A percentile compares a stretch with the other conserved stretches of the same genome.
phyloP scores from a whole-genome alignment of 2,797 vertebrate species.

The Phoeniculus purpureus region DNA sequence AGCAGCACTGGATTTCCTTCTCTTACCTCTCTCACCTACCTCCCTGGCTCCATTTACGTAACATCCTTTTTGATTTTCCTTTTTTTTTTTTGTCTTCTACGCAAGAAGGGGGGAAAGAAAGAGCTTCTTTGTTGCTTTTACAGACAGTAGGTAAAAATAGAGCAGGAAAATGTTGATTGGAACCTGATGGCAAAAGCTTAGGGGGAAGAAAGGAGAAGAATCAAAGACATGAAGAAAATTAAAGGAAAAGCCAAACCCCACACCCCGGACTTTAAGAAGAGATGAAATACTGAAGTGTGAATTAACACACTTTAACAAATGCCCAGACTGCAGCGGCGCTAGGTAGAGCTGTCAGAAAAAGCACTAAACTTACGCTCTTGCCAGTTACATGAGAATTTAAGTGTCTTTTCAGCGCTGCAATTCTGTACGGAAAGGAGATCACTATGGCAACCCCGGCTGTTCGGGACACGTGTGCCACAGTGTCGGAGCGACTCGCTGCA shows the following conservation, averaged over 20 bases:
- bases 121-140: conserved; percentile 52
- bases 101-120: not conserved
- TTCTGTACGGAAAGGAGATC: conserved; percentile 11
- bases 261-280: conserved; percentile 19
- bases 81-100: not conserved
- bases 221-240: conserved; percentile 54
- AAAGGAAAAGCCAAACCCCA: not conserved
- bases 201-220: conserved; percentile 50
- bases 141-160: conserved; percentile 62
- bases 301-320: conserved; percentile 69
- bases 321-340: conserved; percentile 55
- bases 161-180: conserved; percentile 55
- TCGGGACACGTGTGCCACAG: conserved; percentile 55
- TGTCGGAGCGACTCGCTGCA: conserved; percentile 6
- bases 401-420: conserved; percentile 52
- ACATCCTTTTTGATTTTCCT: conserved; percentile 10
- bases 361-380: conserved; percentile 64
- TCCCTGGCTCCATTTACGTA: conserved; percentile 47
- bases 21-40: not conserved
- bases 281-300: conserved; percentile 50
- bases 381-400: conserved; percentile 59
- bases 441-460: conserved; percentile 64
- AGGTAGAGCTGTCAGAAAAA: conserved; percentile 68
- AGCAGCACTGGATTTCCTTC: not conserved
- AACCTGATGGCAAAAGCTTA: conserved; percentile 53